Evolutionary conservation across 2,888 invertebrate species (phyloP).

Genomic region (Branchellion lobata): DNA sequence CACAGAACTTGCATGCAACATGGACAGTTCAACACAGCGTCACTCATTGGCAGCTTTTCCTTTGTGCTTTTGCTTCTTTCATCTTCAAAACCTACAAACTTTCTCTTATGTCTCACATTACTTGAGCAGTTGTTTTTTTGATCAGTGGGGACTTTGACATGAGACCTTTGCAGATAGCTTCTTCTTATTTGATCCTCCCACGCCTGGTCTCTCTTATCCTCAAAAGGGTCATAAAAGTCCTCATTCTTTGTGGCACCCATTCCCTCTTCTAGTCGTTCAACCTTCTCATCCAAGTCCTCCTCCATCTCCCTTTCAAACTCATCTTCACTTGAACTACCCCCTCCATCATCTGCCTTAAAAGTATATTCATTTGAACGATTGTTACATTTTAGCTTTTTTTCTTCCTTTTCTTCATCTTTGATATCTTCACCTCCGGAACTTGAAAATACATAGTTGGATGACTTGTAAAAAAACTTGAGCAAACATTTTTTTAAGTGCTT

Average conservation of each 20-base stretch:
- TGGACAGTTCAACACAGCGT: slow-evolving; percentile 68
- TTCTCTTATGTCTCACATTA: too few relatives aligned
- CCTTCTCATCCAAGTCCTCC: slow-evolving; percentile 56
- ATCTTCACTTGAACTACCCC: slow-evolving; percentile 56
- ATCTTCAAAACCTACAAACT: too few relatives aligned
- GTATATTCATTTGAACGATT: not conserved
- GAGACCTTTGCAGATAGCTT: slow-evolving; percentile 54
- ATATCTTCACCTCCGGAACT: slow-evolving; percentile 4
- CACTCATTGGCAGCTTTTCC: slow-evolving; percentile 61
- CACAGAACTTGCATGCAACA: slow-evolving; percentile 68
- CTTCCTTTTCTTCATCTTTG: not conserved
- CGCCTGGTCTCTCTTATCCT: slow-evolving; percentile 66
- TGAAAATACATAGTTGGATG: not conserved
- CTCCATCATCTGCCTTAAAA: not conserved
- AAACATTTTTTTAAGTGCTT: too few relatives aligned
- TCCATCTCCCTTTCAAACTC: slow-evolving; percentile 62
- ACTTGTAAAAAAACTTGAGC: not conserved
- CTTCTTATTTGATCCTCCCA: slow-evolving; percentile 65
- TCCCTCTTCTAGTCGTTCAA: slow-evolving; percentile 46
- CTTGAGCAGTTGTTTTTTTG: too few relatives aligned
- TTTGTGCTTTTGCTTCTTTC: too few relatives aligned
- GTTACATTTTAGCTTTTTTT: not conserved
- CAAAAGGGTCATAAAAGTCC: slow-evolving; percentile 66
- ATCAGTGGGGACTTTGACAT: not conserved
- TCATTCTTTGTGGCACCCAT: slow-evolving; percentile 59